Evolutionary conservation across 2,797 vertebrate species (phyloP), one percentile per base, ranked within the genome.

Genomic region (Gouania willdenowi): DNA sequence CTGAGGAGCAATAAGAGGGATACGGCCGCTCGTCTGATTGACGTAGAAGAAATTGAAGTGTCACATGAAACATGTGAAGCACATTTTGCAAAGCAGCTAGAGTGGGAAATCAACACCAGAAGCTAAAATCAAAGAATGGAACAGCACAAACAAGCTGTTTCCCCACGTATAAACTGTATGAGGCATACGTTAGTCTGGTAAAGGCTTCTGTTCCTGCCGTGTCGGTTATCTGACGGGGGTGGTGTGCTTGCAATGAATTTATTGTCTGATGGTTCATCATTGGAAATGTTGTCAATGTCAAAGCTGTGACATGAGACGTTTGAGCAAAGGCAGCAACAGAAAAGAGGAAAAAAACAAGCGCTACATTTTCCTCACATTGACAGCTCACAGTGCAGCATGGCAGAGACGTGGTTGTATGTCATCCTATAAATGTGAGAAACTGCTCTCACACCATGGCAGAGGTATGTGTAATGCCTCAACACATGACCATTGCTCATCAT

Each of bases 11-110:
- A 46, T 60, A 41, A 61, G 59, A 57, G 31, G 65, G 61, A 65
- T 61, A 24, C 46, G 52, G 65, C 69, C 26, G 67, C 65, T 41
- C 27, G 45, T 4, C 49, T 75, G 80, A 83, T 50, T 84, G 82
- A 84, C 82, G 64, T 46, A 34, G 44, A 69, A 73, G 75, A 84
- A 81, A 85, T 82, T 78, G 75, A 83, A 77, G 76, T 79, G 81
- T 83, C 82, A 82, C 63, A 55, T 58, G 64, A 65, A 83, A 83
- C 75, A 67, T 65, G 77, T 76, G 67, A 79, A 79, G 65, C 60
- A 51, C 60, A 59, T 75, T 79, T 69, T 43, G 33, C 58, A n/a
- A n/a, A 32, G 47, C 50, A 45, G 45, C 41, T 41, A 2, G 21
- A 63, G 39, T 33, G 25, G 23, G 46, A 58, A 65, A 26, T n/a